Evolutionary conservation across 2,888 invertebrate species (phyloP).

Genomic region (Ephialtes manifestator): DNA sequence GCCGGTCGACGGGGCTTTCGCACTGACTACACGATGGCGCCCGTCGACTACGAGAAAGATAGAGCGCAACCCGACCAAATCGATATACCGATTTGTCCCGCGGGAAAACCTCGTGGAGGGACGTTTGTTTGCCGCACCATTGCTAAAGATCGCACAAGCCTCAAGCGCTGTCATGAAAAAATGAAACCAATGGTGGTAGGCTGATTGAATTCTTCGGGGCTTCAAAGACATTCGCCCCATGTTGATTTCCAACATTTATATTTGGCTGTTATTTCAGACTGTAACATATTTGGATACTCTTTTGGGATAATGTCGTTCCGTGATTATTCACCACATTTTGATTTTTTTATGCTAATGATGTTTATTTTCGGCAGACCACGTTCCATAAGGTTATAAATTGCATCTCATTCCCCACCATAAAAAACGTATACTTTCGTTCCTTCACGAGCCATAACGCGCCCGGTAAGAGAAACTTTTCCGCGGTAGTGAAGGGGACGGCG

Average conservation of each 20-base stretch:
- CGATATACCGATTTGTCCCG: constrained; percentile 64
- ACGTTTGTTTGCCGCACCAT: constrained; percentile 63
- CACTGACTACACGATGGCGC: constrained; percentile 71
- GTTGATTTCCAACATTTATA: background rate
- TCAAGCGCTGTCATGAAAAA: background rate
- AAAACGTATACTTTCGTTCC: constrained; percentile 9
- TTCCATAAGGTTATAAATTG: constrained; percentile 35
- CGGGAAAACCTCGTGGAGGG: constrained; percentile 55
- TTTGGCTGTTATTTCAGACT: background rate
- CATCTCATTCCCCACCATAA: background rate
- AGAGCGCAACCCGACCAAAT: constrained; percentile 46
- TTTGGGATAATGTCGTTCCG: background rate
- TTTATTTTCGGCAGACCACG: constrained; percentile 13
- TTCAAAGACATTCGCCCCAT: constrained; percentile 6
- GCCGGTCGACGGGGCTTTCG: constrained; percentile 72
- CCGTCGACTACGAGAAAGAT: constrained; percentile 50
- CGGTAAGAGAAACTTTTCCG: constrained; percentile 37
- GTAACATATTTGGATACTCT: background rate
- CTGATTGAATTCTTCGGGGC: background rate
- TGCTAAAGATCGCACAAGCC: background rate
- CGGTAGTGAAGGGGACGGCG: constrained; percentile 16
- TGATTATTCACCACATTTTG: background rate
- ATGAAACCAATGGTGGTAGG: background rate
- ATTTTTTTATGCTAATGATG: constrained; percentile 8
- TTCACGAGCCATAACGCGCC: constrained; percentile 47